Base-by-base conservation (phyloP, 2,888 invertebrate genomes). In the Apotomis capreana region DNA sequence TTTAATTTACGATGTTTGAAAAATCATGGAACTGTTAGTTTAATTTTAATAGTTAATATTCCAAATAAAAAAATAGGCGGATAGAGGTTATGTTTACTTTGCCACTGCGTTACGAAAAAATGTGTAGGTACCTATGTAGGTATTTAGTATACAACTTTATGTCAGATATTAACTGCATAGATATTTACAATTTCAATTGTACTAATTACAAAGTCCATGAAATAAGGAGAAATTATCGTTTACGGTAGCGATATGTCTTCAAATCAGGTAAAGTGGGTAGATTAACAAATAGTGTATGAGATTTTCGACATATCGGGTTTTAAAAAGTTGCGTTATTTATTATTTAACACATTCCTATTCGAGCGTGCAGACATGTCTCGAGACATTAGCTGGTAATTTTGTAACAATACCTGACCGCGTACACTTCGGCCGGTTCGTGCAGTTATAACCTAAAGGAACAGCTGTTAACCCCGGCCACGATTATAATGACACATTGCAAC, bases 391-490 rank as follows among this genome's bases (percentile, higher is more conserved):
- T 62, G 71, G 71, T 71, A 61, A 68, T 57, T 51, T 62, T 67
- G 57, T 71, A 67, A 71, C 61, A 71, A 71, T 71, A 67, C 70
- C 46, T 60, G 9, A n/a, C 26, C 26, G 26, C 4, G 52, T 37
- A 26, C 40, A 9, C 15, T 12, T 5, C 12, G 10, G 13, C 44
- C 40, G 59, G 54, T 52, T 49, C 13, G 37, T 55, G 15, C 51
- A 46, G 26, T 40, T 26, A 26, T 26, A 58, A 51, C 44, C 26
- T 58, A 58, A 64, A 51, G 5, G 15, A 62, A 54, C 69, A 70
- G 63, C 69, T 69, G 57, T 64, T 52, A 15, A 52, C 10, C 49
- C 51, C 40, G 40, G 26, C n/a, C 44, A 40, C 46, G 13, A 67
- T 65, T 55, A 46, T 57, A 65, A 55, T 64, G 46, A 40, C 46